These are phyloP conservation scores for Drosophila funebris DNA, from an alignment of 1,140 invertebrate genomes.

Conservation along the genomic window DNA sequence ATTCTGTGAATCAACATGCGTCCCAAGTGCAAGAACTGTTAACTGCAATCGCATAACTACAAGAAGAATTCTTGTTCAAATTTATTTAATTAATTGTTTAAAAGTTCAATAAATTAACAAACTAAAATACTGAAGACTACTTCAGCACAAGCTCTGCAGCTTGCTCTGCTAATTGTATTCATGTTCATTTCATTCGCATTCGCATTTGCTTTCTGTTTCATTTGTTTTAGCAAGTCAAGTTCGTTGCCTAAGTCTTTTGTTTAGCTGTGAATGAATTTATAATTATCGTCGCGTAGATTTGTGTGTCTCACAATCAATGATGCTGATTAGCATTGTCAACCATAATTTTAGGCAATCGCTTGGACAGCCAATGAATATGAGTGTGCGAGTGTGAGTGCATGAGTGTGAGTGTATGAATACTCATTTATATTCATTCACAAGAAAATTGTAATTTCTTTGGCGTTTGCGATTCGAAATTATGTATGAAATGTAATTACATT, in stretches of 20 bases:
- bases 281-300: slow-evolving; percentile 22
- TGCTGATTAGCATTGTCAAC: slow-evolving; percentile 13
- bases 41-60: too few relatives aligned
- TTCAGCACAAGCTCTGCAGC: not conserved
- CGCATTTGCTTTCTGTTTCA: too few relatives aligned
- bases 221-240: slow-evolving; percentile 38
- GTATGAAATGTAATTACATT: slow-evolving; percentile 22
- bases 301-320: slow-evolving; percentile 51
- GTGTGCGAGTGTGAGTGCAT: not conserved
- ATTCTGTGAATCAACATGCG: too few relatives aligned
- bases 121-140: too few relatives aligned
- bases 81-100: too few relatives aligned
- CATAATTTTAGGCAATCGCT: slow-evolving; percentile 16
- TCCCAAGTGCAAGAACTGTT: too few relatives aligned
- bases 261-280: slow-evolving; percentile 62
- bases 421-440: slow-evolving; percentile 23
- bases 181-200: slow-evolving; percentile 8
- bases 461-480: not conserved
- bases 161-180: slow-evolving; percentile 8
- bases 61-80: too few relatives aligned
- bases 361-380: slow-evolving; percentile 27
- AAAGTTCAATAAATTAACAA: too few relatives aligned
- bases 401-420: not conserved
- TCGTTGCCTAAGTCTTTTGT: slow-evolving; percentile 78
- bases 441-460: slow-evolving; percentile 23